These are phyloP conservation scores for Tragelaphus eurycerus DNA, from an alignment of 2,797 vertebrate genomes.

Conservation along the genomic window DNA sequence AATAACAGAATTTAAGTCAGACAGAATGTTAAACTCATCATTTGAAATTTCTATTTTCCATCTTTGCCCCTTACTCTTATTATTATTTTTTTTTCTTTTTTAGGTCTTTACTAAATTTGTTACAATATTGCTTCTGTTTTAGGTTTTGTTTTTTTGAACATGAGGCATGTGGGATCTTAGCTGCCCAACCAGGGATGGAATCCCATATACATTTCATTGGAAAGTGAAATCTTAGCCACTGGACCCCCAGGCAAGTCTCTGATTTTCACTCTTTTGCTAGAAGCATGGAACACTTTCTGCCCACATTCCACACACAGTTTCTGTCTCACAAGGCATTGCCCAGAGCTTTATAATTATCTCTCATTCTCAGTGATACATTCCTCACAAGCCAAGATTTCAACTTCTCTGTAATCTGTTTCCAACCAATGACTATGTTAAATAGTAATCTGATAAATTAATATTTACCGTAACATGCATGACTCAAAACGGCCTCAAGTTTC, in stretches of 20 bases:
- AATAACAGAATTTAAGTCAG: neutral
- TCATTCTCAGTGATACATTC: neutral
- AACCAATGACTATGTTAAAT: neutral
- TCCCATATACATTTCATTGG: neutral
- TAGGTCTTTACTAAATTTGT: neutral
- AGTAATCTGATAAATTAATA: neutral
- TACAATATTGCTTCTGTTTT: neutral
- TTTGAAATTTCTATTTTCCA: neutral
- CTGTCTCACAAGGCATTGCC: neutral
- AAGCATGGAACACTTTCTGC: accelerated
- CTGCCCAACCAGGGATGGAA: neutral
- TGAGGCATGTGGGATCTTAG: neutral
- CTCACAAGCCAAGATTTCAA: neutral
- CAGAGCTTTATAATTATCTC: neutral
- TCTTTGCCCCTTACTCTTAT: neutral
- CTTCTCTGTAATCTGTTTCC: neutral
- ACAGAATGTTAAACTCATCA: neutral
- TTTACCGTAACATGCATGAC: neutral
- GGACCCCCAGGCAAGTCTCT: neutral
- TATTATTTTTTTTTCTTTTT: neutral
- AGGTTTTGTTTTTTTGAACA: neutral
- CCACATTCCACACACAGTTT: neutral
- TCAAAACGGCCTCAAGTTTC: neutral
- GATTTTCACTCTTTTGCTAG: too few relatives aligned
- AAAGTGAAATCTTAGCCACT: neutral